Conservation (phyloP, 2,113 vertebrate genomes). For the Platichthys stellatus region DNA sequence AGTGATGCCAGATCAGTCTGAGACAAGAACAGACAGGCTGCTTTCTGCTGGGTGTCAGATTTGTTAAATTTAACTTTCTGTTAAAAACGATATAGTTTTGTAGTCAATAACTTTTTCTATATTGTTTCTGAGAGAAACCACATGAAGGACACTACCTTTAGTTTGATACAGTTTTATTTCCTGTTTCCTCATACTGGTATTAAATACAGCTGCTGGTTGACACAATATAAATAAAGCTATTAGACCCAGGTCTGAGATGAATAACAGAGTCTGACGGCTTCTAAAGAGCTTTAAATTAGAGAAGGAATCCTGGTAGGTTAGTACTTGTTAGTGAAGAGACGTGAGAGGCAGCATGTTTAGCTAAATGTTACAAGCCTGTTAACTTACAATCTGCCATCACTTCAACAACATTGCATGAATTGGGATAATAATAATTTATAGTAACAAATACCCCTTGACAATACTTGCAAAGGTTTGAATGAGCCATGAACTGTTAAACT, state of each 20-base stretch:
- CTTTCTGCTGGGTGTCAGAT: no score
- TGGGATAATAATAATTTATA: neutral
- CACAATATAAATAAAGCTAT: neutral
- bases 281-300: constrained; percentile 43
- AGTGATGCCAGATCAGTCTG: no score
- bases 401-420: neutral
- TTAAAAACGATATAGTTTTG: no score
- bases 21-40: no score
- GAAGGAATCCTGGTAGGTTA: constrained; percentile 60
- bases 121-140: no score
- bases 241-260: constrained; percentile 60
- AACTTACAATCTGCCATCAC: constrained; percentile 4
- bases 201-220: neutral
- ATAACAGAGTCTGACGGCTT: constrained; percentile 12
- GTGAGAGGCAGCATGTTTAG: constrained; percentile 53
- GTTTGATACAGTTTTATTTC: no score
- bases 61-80: no score
- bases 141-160: no score
- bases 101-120: no score
- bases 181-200: no score
- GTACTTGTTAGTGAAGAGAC: constrained; percentile 62
- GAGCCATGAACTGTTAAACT: neutral
- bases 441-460: constrained; percentile 8
- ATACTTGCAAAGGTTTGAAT: constrained; percentile 6
- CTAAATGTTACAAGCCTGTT: neutral